A percentile compares a stretch with the other conserved stretches of the same genome.
These are phyloP conservation scores for Laterallus jamaicensis DNA, from an alignment of 2,113 vertebrate species.

Conservation along the genomic window DNA sequence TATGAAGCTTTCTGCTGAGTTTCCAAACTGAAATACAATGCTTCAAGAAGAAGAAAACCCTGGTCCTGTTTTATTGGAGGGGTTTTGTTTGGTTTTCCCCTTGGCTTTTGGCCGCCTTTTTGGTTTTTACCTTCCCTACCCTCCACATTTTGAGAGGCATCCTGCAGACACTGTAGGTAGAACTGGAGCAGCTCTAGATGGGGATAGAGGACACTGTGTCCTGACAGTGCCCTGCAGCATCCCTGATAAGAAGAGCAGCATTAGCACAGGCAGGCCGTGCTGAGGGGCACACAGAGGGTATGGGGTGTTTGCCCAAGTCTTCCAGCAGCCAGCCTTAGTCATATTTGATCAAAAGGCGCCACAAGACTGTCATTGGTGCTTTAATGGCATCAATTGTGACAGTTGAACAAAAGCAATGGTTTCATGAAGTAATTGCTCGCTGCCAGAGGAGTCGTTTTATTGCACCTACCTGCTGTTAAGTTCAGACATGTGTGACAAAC, in stretches of 20 bases:
- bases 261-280: not conserved
- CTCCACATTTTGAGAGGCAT: rapidly evolving
- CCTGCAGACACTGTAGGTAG: not conserved
- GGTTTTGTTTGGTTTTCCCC: not conserved
- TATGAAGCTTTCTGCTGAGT: not conserved
- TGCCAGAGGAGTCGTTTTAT: not conserved
- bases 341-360: not conserved
- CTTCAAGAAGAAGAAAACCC: not conserved
- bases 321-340: conserved; percentile 5
- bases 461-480: not conserved
- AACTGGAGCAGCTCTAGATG: not conserved
- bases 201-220: not conserved
- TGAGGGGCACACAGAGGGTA: not conserved
- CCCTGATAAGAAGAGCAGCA: not conserved
- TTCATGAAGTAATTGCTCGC: conserved; percentile 32
- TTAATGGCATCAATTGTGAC: conserved; percentile 4
- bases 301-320: not conserved
- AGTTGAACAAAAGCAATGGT: not conserved
- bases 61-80: not conserved
- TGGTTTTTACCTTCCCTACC: rapidly evolving
- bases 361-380: not conserved
- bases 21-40: not conserved
- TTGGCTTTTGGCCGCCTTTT: not conserved
- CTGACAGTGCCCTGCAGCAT: not conserved
- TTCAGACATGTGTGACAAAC: conserved; percentile 2